These are phyloP conservation scores for Siniperca obscura DNA, from an alignment of 2,797 vertebrate genomes.

Conservation along the genomic window DNA sequence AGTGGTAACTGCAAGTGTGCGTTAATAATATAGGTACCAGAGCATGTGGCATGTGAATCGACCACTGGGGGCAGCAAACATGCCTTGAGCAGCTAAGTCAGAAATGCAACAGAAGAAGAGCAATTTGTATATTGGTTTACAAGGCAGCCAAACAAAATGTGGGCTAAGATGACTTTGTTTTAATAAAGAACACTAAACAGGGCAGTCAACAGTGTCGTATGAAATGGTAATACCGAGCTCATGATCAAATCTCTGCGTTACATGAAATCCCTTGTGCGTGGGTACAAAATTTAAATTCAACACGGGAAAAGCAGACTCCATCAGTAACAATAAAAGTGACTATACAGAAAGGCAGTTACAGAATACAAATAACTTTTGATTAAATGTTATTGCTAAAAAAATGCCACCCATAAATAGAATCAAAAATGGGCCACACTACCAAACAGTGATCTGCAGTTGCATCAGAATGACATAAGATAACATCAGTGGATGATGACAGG, in stretches of 20 bases:
- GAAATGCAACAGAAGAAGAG: background rate
- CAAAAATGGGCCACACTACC: background rate
- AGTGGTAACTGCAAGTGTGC: background rate
- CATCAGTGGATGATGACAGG: slow-evolving; percentile 53
- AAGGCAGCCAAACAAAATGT: background rate
- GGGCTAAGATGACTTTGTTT: background rate
- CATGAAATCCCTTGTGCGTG: background rate
- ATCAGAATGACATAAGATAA: slow-evolving; percentile 62
- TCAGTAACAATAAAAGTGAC: background rate
- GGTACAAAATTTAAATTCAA: background rate
- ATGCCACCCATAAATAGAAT: background rate
- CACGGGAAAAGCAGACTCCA: background rate
- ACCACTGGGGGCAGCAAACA: background rate
- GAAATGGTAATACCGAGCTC: background rate
- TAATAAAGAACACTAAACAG: background rate
- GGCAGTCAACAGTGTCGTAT: background rate
- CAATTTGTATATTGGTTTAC: background rate
- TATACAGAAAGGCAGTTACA: background rate
- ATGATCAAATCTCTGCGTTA: background rate
- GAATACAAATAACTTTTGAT: background rate
- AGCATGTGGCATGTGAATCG: no score
- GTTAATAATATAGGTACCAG: background rate
- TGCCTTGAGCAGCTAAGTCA: background rate
- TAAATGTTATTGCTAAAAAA: background rate
- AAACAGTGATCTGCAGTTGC: slow-evolving; percentile 50